These are phyloP conservation scores for Sebastes minor DNA, from an alignment of 2,797 vertebrate genomes.

Conservation along the genomic window DNA sequence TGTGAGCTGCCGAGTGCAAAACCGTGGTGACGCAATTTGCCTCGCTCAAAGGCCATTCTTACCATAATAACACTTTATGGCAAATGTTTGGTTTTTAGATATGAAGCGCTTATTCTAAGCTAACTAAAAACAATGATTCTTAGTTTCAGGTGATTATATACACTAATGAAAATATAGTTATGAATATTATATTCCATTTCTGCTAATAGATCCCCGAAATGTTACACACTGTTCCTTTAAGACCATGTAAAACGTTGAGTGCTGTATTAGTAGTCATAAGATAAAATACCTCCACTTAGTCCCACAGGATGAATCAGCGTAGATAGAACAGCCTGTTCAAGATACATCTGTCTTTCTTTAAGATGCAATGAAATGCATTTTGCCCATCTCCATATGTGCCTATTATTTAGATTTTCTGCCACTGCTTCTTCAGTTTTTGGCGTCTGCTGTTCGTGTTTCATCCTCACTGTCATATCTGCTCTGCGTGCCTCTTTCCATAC, in stretches of 20 bases:
- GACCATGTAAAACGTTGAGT: background rate
- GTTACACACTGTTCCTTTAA: too few species aligned
- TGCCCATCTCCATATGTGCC: background rate
- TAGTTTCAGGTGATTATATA: too few species aligned
- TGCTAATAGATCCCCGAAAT: too few species aligned
- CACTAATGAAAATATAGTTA: too few species aligned
- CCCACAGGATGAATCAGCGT: background rate
- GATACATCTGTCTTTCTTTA: background rate
- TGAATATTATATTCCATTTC: too few species aligned
- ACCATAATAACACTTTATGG: too few species aligned
- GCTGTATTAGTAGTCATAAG: background rate
- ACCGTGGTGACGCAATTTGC: too few species aligned
- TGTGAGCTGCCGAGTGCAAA: too few species aligned
- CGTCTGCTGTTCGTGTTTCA: conserved; percentile 5
- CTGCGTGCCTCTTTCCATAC: background rate
- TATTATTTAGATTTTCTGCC: background rate
- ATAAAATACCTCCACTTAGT: background rate
- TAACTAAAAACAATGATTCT: too few species aligned
- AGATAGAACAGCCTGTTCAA: background rate
- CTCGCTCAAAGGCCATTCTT: too few species aligned
- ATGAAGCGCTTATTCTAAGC: too few species aligned
- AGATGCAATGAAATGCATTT: background rate
- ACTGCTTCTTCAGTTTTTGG: background rate
- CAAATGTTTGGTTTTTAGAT: too few species aligned
- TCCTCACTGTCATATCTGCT: conserved; percentile 6